phyloP scores from a whole-genome alignment of 2,888 invertebrate species.

The Coelopa pilipes region DNA sequence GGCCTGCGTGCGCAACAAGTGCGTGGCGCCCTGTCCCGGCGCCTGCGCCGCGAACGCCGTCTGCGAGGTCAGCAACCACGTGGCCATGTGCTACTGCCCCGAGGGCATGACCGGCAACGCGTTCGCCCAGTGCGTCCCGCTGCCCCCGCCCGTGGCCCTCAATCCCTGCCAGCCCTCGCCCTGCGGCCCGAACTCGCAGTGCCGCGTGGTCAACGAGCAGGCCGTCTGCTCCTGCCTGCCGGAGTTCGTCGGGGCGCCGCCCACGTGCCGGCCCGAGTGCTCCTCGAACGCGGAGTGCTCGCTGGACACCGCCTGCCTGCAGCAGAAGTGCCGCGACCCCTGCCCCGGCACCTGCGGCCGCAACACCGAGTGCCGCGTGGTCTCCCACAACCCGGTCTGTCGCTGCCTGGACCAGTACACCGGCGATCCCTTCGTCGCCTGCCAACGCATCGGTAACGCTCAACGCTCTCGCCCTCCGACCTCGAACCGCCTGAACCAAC shows the following conservation, averaged over 20 bases:
- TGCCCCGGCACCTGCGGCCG: conserved; percentile 81
- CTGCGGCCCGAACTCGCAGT: conserved; percentile 79
- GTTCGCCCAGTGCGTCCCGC: conserved; percentile 72
- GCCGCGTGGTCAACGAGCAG: conserved; percentile 73
- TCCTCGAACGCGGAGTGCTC: conserved; percentile 77
- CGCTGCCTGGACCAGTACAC: conserved; percentile 70
- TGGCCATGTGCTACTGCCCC: conserved; percentile 78
- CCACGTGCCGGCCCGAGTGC: conserved; percentile 79
- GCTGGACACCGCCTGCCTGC: conserved; percentile 74
- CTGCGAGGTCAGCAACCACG: conserved; percentile 79
- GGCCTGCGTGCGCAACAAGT: conserved; percentile 76
- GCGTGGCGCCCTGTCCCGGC: conserved; percentile 76
- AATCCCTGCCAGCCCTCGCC: conserved; percentile 74
- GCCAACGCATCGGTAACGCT: conserved; percentile 57
- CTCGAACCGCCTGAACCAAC: not conserved
- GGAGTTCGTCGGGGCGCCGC: conserved; percentile 78
- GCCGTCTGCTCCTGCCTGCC: conserved; percentile 77
- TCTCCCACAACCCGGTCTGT: conserved; percentile 82
- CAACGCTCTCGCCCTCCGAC: no score
- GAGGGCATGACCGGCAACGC: conserved; percentile 77
- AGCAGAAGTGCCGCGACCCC: conserved; percentile 79
- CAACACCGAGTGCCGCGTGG: conserved; percentile 79
- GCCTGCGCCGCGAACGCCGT: conserved; percentile 77
- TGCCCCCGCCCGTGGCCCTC: conserved; percentile 56
- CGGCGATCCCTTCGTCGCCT: conserved; percentile 68